Conservation (phyloP, 2,888 invertebrate species). For the Euclidia mi region DNA sequence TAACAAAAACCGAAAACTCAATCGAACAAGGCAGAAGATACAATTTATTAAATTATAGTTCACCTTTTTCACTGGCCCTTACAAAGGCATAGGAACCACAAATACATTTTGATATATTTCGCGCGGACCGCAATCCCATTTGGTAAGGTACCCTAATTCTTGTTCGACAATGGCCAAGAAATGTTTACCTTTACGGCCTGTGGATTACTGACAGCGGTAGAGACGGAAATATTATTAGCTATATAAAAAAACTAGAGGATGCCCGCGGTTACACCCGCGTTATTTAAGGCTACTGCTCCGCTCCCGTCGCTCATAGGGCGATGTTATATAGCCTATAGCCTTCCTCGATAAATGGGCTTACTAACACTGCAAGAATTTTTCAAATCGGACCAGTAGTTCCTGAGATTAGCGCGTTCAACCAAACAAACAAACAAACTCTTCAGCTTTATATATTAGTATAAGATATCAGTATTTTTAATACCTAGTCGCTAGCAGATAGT, state of each 20-base stretch:
- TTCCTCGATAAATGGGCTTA: too few relatives aligned
- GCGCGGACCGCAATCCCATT: constrained; percentile 63
- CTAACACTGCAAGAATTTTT: too few relatives aligned
- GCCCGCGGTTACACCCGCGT: too few relatives aligned
- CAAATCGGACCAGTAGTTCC: too few relatives aligned
- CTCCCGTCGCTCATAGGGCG: too few relatives aligned
- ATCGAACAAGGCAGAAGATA: constrained; percentile 20
- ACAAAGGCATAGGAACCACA: constrained; percentile 30
- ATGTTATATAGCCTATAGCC: too few relatives aligned
- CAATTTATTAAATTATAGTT: constrained; percentile 50
- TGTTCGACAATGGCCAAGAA: constrained; percentile 59
- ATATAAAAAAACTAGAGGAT: background rate
- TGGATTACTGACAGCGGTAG: constrained; percentile 16
- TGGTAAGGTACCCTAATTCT: constrained; percentile 59
- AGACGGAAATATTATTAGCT: background rate
- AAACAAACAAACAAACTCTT: too few relatives aligned
- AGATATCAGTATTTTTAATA: too few relatives aligned
- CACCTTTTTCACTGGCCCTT: constrained; percentile 44
- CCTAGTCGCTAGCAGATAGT: too few relatives aligned
- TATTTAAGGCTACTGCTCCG: too few relatives aligned
- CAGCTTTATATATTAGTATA: too few relatives aligned
- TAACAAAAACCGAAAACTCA: constrained; percentile 21
- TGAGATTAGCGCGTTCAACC: too few relatives aligned
- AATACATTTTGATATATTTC: constrained; percentile 59
- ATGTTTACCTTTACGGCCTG: constrained; percentile 54